These are phyloP conservation scores for Pachliopta kotzebuea DNA, from an alignment of 2,888 invertebrate genomes.

Conservation along the genomic window DNA sequence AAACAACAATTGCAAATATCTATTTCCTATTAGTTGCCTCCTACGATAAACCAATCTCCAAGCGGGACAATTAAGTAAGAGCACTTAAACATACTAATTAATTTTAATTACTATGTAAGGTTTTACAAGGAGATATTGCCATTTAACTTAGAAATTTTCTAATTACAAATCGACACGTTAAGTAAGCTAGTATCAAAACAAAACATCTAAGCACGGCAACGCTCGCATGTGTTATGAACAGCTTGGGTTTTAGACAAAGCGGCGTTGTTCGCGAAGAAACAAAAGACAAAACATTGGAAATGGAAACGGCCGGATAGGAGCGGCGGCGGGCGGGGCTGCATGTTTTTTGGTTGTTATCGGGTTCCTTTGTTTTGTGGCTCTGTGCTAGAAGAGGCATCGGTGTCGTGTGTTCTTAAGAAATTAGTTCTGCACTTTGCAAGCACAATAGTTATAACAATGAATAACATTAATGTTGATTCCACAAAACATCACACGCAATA, in stretches of 20 bases:
- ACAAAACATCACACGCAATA: no score
- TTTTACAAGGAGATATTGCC: no score
- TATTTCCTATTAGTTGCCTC: no score
- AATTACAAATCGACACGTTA: no score
- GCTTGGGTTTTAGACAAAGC: constrained; percentile 55
- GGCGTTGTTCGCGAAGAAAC: constrained; percentile 57
- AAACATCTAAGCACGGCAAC: constrained; percentile 57
- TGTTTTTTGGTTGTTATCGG: constrained; percentile 28
- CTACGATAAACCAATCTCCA: no score
- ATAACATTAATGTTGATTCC: no score
- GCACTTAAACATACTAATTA: no score
- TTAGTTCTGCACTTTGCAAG: not conserved
- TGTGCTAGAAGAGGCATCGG: constrained; percentile 32
- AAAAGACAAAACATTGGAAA: constrained; percentile 63
- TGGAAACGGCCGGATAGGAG: constrained; percentile 50
- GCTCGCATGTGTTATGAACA: constrained; percentile 62
- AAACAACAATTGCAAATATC: no score
- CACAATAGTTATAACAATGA: no score
- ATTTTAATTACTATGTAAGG: no score
- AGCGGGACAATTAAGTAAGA: no score
- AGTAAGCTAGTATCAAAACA: constrained; percentile 37
- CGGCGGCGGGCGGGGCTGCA: constrained; percentile 35
- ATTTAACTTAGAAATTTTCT: no score
- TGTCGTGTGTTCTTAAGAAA: constrained; percentile 29
- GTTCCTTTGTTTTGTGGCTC: constrained; percentile 34